A percentile compares a stretch with the other conserved stretches of the same genome.
These are phyloP conservation scores for Sterrhoptilus dennistouni DNA, from an alignment of 2,113 vertebrate genomes.

Conservation along the genomic window DNA sequence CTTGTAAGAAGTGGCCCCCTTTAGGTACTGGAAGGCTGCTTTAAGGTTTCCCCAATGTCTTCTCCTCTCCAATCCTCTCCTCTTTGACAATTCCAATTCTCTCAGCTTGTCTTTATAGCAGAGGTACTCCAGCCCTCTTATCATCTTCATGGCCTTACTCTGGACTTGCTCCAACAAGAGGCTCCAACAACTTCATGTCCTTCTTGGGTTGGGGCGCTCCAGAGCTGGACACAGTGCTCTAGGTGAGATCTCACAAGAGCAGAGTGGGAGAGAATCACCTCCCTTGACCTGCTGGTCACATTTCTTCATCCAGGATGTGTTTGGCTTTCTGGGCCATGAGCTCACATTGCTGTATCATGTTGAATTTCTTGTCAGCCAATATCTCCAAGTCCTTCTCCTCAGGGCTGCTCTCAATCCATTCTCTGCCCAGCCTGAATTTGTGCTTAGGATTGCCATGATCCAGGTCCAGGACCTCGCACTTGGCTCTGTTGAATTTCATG, in stretches of 20 bases:
- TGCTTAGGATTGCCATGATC: not conserved
- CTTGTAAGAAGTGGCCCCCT: not conserved
- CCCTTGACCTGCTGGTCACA: not conserved
- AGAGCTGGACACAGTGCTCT: not conserved
- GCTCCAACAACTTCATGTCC: not conserved
- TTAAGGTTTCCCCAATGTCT: not conserved
- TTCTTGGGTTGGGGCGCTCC: fast-evolving
- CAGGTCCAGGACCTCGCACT: not conserved
- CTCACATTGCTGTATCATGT: not conserved
- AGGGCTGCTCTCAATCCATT: not conserved
- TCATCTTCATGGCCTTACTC: not conserved
- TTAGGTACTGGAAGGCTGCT: not conserved
- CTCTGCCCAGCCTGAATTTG: not conserved
- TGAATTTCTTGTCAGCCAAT: not conserved
- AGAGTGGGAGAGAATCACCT: not conserved
- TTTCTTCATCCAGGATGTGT: not conserved
- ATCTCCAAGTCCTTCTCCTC: not conserved
- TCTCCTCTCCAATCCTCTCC: not conserved
- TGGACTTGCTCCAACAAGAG: not conserved
- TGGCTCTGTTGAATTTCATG: not conserved
- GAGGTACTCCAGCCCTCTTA: not conserved
- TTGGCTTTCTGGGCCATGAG: not conserved
- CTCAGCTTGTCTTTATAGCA: not conserved
- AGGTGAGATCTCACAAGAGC: fast-evolving
- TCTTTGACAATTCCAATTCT: not conserved